Evolutionary conservation across 92 coral and sea anemone species (phyloP).

Genomic region (Bergia puertoricense): DNA sequence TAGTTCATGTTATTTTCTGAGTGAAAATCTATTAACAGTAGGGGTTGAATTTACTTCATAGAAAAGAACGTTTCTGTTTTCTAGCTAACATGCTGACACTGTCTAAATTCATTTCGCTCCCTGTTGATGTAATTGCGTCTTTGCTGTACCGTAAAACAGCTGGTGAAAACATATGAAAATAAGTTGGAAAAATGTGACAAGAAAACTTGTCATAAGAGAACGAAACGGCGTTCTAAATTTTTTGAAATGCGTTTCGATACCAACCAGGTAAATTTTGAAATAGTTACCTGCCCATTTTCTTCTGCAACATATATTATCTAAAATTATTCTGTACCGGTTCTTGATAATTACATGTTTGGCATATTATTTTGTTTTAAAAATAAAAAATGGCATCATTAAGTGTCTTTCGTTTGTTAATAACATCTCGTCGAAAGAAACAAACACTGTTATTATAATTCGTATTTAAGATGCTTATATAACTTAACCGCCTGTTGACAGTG

Average conservation of each 20-base stretch:
- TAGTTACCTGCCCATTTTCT: neutral
- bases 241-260: neutral
- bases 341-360: too few relatives aligned
- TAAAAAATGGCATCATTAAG: neutral
- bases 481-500: neutral
- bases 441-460: neutral
- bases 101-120: neutral
- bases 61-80: neutral
- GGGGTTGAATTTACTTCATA: neutral
- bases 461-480: neutral
- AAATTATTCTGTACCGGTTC: too few relatives aligned
- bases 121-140: neutral
- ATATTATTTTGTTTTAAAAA: too few relatives aligned
- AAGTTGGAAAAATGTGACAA: neutral
- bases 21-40: neutral
- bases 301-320: neutral
- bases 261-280: neutral
- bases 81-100: neutral
- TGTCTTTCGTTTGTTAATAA: neutral
- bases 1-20: neutral
- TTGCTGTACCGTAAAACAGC: neutral
- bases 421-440: conserved; percentile 1
- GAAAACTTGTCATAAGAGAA: neutral
- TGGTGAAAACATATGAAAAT: neutral
- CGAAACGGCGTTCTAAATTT: too few relatives aligned